Percentiles rank a stretch among this genome's conserved stretches.
Evolutionary conservation across 2,888 invertebrate genomes (phyloP).

Genomic region (Nebria brevicollis): DNA sequence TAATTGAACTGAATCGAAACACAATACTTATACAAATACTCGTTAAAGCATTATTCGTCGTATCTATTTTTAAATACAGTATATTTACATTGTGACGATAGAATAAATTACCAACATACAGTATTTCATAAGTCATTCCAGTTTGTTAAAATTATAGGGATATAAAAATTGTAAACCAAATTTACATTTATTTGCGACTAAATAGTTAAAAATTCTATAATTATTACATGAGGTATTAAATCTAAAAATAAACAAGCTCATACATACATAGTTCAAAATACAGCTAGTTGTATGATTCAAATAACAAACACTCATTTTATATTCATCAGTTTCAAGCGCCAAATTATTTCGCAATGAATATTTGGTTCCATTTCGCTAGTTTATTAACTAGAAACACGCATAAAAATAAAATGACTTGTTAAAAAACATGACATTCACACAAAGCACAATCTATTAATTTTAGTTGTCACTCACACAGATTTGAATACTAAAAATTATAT

Average conservation of each 20-base stretch:
- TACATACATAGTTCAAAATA: neutral
- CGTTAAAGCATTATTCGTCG: too few species aligned
- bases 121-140: neutral
- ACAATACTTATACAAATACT: too few species aligned
- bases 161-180: neutral
- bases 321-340: neutral
- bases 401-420: neutral
- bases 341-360: neutral
- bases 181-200: neutral
- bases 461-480: neutral
- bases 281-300: neutral
- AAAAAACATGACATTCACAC: neutral
- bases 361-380: neutral
- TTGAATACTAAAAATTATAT: neutral
- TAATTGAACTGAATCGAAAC: too few species aligned
- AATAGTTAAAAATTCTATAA: neutral
- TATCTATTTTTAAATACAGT: too few species aligned
- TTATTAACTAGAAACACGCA: constrained; percentile 1
- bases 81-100: neutral
- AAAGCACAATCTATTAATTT: neutral
- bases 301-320: neutral
- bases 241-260: neutral
- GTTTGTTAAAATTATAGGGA: neutral
- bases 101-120: neutral
- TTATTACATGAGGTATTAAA: neutral